A percentile compares a stretch with the other conserved stretches of the same genome.
These are phyloP conservation scores for Gymnobelideus leadbeateri DNA, from an alignment of 2,113 vertebrate genomes.

Conservation along the genomic window DNA sequence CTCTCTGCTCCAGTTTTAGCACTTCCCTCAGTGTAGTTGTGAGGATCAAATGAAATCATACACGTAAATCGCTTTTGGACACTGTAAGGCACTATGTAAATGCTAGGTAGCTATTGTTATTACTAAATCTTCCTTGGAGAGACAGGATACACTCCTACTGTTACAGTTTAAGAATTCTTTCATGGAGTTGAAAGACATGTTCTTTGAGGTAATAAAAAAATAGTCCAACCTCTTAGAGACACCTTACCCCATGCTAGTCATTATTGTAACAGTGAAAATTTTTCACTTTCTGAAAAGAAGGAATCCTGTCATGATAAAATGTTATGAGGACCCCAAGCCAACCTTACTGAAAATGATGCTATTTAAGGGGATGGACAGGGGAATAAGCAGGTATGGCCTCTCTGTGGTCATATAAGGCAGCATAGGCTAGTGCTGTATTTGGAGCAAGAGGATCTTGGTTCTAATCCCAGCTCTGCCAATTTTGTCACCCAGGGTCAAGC, in stretches of 20 bases:
- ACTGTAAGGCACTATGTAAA: not conserved
- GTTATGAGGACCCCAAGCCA: not conserved
- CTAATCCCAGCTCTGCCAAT: not conserved
- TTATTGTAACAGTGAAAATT: not conserved
- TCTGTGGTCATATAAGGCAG: not conserved
- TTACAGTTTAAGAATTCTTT: not conserved
- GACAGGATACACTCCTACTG: no score
- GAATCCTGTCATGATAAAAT: not conserved
- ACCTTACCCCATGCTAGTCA: not conserved
- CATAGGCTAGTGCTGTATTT: not conserved
- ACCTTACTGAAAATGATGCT: not conserved
- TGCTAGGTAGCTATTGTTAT: not conserved
- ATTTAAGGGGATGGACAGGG: not conserved
- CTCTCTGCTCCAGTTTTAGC: not conserved
- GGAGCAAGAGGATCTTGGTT: not conserved
- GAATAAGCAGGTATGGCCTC: no score
- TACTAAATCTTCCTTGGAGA: not conserved
- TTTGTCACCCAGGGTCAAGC: not conserved
- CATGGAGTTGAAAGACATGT: not conserved
- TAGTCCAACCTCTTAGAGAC: not conserved
- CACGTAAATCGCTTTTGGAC: not conserved
- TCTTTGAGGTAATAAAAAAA: not conserved
- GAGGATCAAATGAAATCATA: not conserved
- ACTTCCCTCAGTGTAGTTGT: not conserved
- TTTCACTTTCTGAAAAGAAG: not conserved